Evolutionary conservation across 2,888 invertebrate species (phyloP).

Genomic region (Dimorphilus gyrociliatus): DNA sequence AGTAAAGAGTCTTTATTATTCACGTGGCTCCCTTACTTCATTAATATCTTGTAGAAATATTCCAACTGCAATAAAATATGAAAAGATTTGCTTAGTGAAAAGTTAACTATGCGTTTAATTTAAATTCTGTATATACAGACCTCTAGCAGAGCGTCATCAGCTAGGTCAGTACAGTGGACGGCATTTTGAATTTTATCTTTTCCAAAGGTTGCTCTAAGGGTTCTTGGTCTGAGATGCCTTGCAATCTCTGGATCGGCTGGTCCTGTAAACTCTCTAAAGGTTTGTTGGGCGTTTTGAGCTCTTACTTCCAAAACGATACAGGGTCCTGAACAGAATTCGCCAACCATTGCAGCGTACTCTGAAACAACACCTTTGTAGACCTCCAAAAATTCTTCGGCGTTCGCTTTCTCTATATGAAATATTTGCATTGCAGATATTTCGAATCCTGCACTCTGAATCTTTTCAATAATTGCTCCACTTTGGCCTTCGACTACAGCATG

Average conservation of each 20-base stretch:
- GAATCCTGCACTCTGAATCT: slow-evolving; percentile 59
- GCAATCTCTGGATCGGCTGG: slow-evolving; percentile 83
- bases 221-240: slow-evolving; percentile 60
- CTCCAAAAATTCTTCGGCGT: slow-evolving; percentile 78
- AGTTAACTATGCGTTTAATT: no score
- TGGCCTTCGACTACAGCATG: slow-evolving; percentile 57
- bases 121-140: slow-evolving; percentile 26
- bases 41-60: slow-evolving; percentile 37
- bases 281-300: slow-evolving; percentile 33
- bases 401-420: slow-evolving; percentile 56
- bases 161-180: slow-evolving; percentile 78
- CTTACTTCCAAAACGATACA: slow-evolving; percentile 67
- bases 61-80: slow-evolving; percentile 24
- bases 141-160: slow-evolving; percentile 69
- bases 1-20: no score
- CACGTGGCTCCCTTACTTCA: no score
- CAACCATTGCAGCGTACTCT: slow-evolving; percentile 49
- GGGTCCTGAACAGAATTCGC: slow-evolving; percentile 64
- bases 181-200: slow-evolving; percentile 66
- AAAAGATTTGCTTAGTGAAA: no score
- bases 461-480: slow-evolving; percentile 51
- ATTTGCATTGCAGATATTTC: slow-evolving; percentile 57
- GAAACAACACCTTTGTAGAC: slow-evolving; percentile 62
- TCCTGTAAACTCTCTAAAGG: slow-evolving; percentile 65
- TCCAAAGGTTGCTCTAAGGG: slow-evolving; percentile 68